Evolutionary conservation across 2,797 vertebrate species (phyloP).

Genomic region (Enteromius argenteus): DNA sequence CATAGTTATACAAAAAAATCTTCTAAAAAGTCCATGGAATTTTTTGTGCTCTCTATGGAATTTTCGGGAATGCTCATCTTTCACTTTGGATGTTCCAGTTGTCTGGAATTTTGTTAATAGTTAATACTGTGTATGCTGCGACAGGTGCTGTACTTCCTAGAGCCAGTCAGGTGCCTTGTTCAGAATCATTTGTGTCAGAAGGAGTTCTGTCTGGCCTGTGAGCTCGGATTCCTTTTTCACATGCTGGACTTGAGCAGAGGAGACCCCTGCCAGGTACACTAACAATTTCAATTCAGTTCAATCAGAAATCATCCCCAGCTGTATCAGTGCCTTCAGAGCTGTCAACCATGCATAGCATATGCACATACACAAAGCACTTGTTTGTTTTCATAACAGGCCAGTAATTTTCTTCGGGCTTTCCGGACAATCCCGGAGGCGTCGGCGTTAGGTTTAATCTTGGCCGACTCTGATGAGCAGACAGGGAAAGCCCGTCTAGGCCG

Average conservation of each 20-base stretch:
- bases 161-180: slow-evolving; percentile 93
- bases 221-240: slow-evolving; percentile 96
- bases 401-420: slow-evolving; percentile 96
- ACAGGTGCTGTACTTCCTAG: slow-evolving; percentile 95
- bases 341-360: background rate
- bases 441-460: slow-evolving; percentile 93
- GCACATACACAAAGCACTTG: background rate
- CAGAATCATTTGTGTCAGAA: slow-evolving; percentile 99
- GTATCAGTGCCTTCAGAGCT: background rate
- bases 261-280: slow-evolving; percentile 93
- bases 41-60: slow-evolving; percentile 16
- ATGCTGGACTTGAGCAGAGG: slow-evolving; percentile 97
- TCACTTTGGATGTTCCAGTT: background rate
- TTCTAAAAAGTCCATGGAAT: background rate
- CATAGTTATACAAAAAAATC: background rate
- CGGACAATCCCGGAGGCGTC: slow-evolving; percentile 98
- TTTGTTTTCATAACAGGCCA: slow-evolving; percentile 81
- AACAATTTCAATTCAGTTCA: background rate
- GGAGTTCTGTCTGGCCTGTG: slow-evolving; percentile 97
- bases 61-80: background rate
- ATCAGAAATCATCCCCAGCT: slow-evolving; percentile 3
- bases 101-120: background rate
- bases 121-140: slow-evolving; percentile 10
- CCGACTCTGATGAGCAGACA: slow-evolving; percentile 95
- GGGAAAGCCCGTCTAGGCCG: slow-evolving; percentile 93